Base-by-base conservation (phyloP, 2,113 vertebrate species). In the Erinaceus europaeus region DNA sequence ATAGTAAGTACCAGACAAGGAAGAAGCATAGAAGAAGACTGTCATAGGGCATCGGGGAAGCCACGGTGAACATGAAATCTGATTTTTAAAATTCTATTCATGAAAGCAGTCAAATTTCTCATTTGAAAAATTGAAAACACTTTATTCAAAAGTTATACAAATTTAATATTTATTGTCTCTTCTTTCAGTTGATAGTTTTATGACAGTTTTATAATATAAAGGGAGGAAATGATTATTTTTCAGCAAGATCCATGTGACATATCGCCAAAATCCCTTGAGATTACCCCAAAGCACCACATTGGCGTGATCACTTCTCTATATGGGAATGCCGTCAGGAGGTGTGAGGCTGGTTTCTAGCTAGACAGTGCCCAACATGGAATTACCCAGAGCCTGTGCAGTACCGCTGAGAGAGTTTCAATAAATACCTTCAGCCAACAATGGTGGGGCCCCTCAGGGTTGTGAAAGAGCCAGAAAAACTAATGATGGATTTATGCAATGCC, bases 131-230 rank as follows among this genome's bases (percentile, higher is more conserved):
- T 69, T 53, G 4, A 53, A 73, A 79, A 77, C 10, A 67, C 46
- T 93, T 92, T 92, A 95, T 93, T 94, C 64, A 32, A 5, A 86
- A 81, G 52, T 81, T 84, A 82, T 78, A 89, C 62, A 94, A 90
- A 84, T 84, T 91, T 68, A 68, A 21, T 64, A 83, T 86, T 86
- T 85, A 85, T 75, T 87, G n/a, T n/a, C n/a, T n/a, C n/a, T 84
- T 32, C 8, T 69, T 85, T 79, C 27, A 64, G 52, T 62, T 90
- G 69, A 17, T 71, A 81, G 15, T 92, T 88, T 71, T 71, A 50
- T 40, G 77, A 61, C 18, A 73, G 85, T 77, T 72, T 38, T 32
- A 78, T 76, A 53, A 74, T 27, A 87, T 40, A 69, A 79, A 92
- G 78, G 90, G 94, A 88, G 75, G 15, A n/a, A 85, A 67, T 61